A percentile compares a stretch with the other conserved stretches of the same genome.
Evolutionary conservation across 2,113 vertebrate species (phyloP).

Genomic region (Nicator chloris): DNA sequence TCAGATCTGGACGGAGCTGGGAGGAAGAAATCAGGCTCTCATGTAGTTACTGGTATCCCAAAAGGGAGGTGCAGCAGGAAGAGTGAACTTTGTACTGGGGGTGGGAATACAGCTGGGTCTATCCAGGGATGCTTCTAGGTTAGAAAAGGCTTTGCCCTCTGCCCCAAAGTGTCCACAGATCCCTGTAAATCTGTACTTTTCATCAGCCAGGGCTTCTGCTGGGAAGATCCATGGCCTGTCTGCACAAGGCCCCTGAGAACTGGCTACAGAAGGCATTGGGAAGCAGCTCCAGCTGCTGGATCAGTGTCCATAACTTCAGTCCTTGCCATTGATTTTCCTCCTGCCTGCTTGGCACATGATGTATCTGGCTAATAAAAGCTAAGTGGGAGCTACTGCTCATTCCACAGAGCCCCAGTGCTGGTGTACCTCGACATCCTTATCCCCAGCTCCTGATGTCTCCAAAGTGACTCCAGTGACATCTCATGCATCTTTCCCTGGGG

Average conservation of each 20-base stretch:
- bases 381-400: background rate
- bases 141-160: background rate
- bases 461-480: background rate
- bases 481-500: background rate
- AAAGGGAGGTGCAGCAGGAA: accelerated
- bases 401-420: background rate
- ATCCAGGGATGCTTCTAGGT: background rate
- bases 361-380: background rate
- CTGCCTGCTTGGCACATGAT: background rate
- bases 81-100: accelerated
- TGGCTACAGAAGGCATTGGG: background rate
- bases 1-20: background rate
- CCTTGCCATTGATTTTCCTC: background rate
- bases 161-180: background rate
- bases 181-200: background rate
- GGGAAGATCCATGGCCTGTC: background rate
- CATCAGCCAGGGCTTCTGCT: background rate
- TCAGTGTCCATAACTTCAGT: background rate
- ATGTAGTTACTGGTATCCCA: background rate
- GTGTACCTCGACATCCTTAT: background rate
- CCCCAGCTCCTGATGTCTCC: background rate
- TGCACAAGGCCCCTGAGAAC: background rate
- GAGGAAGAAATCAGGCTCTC: background rate
- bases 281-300: background rate
- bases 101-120: background rate